A percentile compares a stretch with the other conserved stretches of the same genome.
phyloP scores from a whole-genome alignment of 1,140 invertebrate species.

The Drosophila paulistorum region DNA sequence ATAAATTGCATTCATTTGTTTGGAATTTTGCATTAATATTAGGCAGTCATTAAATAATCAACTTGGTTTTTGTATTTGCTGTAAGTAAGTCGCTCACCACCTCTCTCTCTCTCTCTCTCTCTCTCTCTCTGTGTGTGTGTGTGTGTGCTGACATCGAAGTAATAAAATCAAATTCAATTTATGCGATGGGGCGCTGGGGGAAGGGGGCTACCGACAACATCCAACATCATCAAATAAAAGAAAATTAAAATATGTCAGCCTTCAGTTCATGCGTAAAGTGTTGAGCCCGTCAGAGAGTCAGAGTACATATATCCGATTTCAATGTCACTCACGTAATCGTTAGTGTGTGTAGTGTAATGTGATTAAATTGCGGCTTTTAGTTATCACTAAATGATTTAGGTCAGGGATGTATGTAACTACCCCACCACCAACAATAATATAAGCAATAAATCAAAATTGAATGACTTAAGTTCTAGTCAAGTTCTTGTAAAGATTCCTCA shows the following conservation, averaged over 20 bases:
- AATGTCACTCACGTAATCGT: slow-evolving; percentile 72
- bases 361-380: slow-evolving; percentile 41
- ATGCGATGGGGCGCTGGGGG: slow-evolving; percentile 23
- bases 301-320: slow-evolving; percentile 47
- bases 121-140: too few relatives aligned
- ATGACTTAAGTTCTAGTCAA: too few relatives aligned
- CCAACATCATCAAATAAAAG: slow-evolving; percentile 38
- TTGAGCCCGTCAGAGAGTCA: slow-evolving; percentile 16
- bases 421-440: too few relatives aligned
- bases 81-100: not conserved
- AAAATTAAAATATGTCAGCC: slow-evolving; percentile 56
- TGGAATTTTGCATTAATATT: slow-evolving; percentile 50
- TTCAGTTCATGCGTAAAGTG: slow-evolving; percentile 56
- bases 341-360: slow-evolving; percentile 33
- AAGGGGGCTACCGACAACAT: not conserved
- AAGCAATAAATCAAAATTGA: too few relatives aligned
- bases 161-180: slow-evolving; percentile 59
- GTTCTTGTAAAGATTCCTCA: too few relatives aligned
- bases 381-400: slow-evolving; percentile 40
- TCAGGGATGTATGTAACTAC: slow-evolving; percentile 12
- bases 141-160: slow-evolving; percentile 19
- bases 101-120: not conserved
- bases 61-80: slow-evolving; percentile 3
- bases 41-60: slow-evolving; percentile 45
- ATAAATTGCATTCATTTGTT: slow-evolving; percentile 22